Conservation (phyloP, 2,888 invertebrate genomes). For the Dryadula phaetusa region DNA sequence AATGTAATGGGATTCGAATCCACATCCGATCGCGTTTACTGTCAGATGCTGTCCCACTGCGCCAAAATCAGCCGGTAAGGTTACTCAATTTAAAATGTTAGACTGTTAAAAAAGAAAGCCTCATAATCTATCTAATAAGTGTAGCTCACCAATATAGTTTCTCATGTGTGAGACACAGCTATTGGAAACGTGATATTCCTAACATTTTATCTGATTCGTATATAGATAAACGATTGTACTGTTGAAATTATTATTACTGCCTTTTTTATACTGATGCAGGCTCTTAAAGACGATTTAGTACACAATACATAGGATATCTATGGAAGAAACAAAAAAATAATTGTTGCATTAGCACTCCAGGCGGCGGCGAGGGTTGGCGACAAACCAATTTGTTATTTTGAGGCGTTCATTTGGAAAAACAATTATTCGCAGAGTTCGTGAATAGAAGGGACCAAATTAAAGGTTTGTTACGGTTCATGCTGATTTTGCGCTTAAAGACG, state of each 20-base stretch:
- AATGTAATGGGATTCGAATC: too few species aligned
- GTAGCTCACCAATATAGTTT: constrained; percentile 3
- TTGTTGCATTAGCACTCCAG: constrained; percentile 42
- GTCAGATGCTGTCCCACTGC: too few species aligned
- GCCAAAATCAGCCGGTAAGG: too few species aligned
- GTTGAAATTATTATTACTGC: constrained; percentile 10
- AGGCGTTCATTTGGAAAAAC: constrained; percentile 80
- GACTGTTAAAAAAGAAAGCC: not conserved
- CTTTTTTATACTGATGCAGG: constrained; percentile 9
- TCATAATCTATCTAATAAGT: not conserved
- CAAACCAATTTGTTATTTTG: constrained; percentile 81
- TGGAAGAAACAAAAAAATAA: constrained; percentile 41
- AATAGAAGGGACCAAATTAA: constrained; percentile 74
- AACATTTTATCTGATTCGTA: not conserved
- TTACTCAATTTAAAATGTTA: not conserved
- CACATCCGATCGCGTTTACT: too few species aligned
- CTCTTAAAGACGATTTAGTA: constrained; percentile 25
- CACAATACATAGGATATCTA: constrained; percentile 33
- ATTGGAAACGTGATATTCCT: constrained; percentile 6
- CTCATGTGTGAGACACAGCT: not conserved
- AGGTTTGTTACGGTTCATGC: constrained; percentile 70
- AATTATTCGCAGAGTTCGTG: constrained; percentile 66
- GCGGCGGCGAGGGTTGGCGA: constrained; percentile 57
- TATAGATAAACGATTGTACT: not conserved
- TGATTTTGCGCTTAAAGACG: constrained; percentile 56